Evolutionary conservation across 1,140 invertebrate species (phyloP).

Genomic region (Diabrotica undecimpunctata): DNA sequence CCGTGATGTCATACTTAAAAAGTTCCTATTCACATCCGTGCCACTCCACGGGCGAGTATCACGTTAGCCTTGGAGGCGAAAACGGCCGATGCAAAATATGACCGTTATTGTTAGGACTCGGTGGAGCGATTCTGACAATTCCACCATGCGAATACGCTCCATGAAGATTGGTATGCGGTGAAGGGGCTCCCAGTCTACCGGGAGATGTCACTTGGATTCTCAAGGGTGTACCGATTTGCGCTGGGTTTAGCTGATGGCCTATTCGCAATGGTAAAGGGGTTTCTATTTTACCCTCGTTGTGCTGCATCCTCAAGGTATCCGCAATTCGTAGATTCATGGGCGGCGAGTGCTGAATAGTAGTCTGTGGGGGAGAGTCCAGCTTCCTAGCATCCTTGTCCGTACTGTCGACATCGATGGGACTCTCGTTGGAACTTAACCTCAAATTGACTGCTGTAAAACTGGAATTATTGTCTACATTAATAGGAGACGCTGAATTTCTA

Average conservation of each 20-base stretch:
- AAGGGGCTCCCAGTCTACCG: conserved; percentile 37
- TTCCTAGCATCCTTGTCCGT: conserved; percentile 36
- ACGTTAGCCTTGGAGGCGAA: conserved; percentile 52
- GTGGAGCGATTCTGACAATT: conserved; percentile 43
- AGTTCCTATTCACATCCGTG: conserved; percentile 26
- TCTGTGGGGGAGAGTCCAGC: conserved; percentile 46
- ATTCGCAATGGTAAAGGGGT: conserved; percentile 43
- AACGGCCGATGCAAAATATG: conserved; percentile 53
- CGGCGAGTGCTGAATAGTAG: conserved; percentile 47
- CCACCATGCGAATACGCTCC: conserved; percentile 36
- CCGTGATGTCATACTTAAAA: no score
- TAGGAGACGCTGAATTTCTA: conserved; percentile 38
- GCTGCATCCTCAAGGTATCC: conserved; percentile 25
- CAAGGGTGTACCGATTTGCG: conserved; percentile 45
- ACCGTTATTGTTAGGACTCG: conserved; percentile 34
- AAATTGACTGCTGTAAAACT: conserved; percentile 35
- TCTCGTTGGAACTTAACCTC: conserved; percentile 34
- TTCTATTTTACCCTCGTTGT: conserved; percentile 32
- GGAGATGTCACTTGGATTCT: conserved; percentile 51
- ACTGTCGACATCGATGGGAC: conserved; percentile 42
- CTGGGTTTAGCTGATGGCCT: conserved; percentile 37
- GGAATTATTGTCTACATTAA: conserved; percentile 42
- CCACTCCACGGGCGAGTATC: conserved; percentile 46
- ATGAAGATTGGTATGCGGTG: conserved; percentile 38
- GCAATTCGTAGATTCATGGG: conserved; percentile 43